Evolutionary conservation across 2,797 vertebrate species (phyloP), one percentile per base, ranked within the genome.

Genomic region (Sebastes dallii): DNA sequence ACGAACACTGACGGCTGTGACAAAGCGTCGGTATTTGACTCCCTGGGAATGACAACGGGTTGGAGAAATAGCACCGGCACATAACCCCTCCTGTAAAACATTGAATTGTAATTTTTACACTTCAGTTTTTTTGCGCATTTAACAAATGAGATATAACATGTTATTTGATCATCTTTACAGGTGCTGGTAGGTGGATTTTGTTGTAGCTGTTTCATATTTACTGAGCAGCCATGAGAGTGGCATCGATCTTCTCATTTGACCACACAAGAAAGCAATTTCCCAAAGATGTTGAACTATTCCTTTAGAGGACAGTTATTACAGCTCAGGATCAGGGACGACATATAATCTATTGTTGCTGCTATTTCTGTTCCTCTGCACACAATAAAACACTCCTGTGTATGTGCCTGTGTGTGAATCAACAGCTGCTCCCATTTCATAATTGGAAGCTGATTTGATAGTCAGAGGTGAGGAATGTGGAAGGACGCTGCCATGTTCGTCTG

Each of bases 391-490:
- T 14, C 7, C 5, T 29, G 22, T 81, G 11, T 14, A 29, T 66
- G 29, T 74, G 56, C 46, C 1, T 76, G 12, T n/a, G 25, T 72
- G 52, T 55, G 58, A 0, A 3, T 64, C 16, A 54, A 9, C 27
- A 61, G 58, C 73, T 16, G 25, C 54, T 72, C 27, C 68, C 59
- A 54, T 39, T 70, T 83, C 30, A 84, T 83, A 71, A 84, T 80
- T 85, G 74, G 73, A 86, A 72, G 55, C 55, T 86, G 80, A 81
- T 90, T 83, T 86, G 76, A 91, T 78, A 29, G 75, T 20, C 67
- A 32, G 78, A 84, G 80, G 82, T 89, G 86, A 87, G 86, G 85
- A 89, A 92, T 88, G 83, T 92, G 67, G 71, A 89, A 58, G 34
- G 89, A 59, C 27, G 13, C 69, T 85, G 85, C 25, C 70, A 90